phyloP scores from a whole-genome alignment of 2,113 vertebrate genomes.

The Aleadryas rufinucha region DNA sequence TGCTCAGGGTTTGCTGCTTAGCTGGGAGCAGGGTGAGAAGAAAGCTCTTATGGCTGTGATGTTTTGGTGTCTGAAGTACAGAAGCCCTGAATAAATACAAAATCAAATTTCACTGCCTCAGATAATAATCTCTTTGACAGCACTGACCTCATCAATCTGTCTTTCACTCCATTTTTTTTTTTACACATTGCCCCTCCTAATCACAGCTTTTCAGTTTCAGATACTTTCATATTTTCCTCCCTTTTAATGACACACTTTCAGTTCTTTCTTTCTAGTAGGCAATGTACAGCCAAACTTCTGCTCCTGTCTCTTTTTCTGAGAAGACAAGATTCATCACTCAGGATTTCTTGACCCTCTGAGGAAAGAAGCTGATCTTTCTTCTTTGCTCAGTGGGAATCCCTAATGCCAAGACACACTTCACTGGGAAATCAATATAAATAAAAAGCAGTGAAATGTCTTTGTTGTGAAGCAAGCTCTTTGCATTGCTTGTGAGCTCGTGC shows the following conservation, averaged over 20 bases:
- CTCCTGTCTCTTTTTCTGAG: conserved; percentile 1
- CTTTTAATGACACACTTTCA: background rate
- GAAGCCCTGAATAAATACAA: background rate
- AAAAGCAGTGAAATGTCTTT: conserved; percentile 69
- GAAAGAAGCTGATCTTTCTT: conserved; percentile 44
- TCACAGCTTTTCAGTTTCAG: background rate
- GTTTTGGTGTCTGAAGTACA: background rate
- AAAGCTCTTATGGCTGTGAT: background rate
- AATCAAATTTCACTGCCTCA: background rate
- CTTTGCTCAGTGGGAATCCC: conserved; percentile 55
- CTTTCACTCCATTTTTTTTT: background rate
- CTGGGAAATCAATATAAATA: conserved; percentile 72
- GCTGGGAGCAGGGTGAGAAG: background rate
- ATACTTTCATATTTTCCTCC: background rate
- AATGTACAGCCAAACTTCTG: background rate
- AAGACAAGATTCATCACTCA: conserved; percentile 49
- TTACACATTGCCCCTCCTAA: background rate
- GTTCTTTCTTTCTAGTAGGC: background rate
- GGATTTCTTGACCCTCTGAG: conserved; percentile 63
- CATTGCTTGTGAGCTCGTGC: conserved; percentile 30
- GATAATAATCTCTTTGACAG: background rate
- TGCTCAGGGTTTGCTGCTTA: background rate
- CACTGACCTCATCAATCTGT: background rate
- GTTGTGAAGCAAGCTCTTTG: conserved; percentile 54
- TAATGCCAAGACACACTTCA: conserved; percentile 70